phyloP scores from a whole-genome alignment of 2,888 invertebrate genomes.

The Drosophila neonasuta region DNA sequence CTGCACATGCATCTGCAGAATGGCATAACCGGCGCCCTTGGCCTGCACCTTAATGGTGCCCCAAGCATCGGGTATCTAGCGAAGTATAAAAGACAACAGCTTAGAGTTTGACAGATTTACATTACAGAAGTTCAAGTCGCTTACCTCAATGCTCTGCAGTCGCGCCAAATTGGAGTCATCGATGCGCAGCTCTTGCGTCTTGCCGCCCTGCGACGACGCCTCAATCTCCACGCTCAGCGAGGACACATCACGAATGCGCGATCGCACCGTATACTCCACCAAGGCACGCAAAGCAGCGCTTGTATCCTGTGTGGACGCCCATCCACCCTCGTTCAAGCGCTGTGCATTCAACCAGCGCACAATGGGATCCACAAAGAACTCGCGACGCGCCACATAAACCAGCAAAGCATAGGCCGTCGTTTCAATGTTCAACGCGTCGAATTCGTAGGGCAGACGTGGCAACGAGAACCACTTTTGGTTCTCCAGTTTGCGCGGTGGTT shows the following conservation, averaged over 20 bases:
- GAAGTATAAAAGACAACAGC: not conserved
- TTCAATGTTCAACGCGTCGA: slow-evolving; percentile 95
- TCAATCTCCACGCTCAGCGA: slow-evolving; percentile 90
- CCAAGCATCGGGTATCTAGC: slow-evolving; percentile 94
- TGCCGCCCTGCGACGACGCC: slow-evolving; percentile 90
- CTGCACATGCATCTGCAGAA: slow-evolving; percentile 95
- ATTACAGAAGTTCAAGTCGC: not conserved
- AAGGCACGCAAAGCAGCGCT: slow-evolving; percentile 94
- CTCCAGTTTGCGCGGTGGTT: slow-evolving; percentile 92
- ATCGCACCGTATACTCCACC: slow-evolving; percentile 93
- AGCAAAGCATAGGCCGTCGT: slow-evolving; percentile 95
- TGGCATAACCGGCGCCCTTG: slow-evolving; percentile 96
- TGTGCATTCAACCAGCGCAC: slow-evolving; percentile 96
- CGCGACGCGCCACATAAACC: slow-evolving; percentile 93
- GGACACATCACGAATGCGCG: slow-evolving; percentile 92
- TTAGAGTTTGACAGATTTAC: not conserved
- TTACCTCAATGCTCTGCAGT: slow-evolving; percentile 90
- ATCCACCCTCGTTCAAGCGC: slow-evolving; percentile 92
- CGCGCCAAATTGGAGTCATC: slow-evolving; percentile 89
- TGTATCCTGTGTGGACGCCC: slow-evolving; percentile 95
- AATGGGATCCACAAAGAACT: slow-evolving; percentile 90
- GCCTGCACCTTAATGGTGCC: slow-evolving; percentile 96
- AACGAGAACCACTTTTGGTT: slow-evolving; percentile 95
- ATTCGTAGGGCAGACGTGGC: slow-evolving; percentile 93
- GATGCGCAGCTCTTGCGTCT: slow-evolving; percentile 86